Evolutionary conservation across 2,113 vertebrate species (phyloP).

Genomic region (Tragelaphus strepsiceros): DNA sequence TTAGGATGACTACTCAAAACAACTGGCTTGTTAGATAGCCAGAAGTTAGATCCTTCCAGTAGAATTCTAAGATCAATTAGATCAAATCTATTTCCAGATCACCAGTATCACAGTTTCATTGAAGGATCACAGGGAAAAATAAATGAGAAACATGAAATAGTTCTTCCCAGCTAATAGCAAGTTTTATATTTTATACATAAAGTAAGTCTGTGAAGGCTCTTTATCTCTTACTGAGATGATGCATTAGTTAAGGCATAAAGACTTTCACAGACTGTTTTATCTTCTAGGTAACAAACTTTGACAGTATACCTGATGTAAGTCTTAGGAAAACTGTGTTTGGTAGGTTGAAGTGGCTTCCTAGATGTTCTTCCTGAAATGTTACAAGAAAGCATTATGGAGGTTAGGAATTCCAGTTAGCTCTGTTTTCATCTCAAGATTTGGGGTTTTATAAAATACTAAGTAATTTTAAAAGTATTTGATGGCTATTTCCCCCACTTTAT

Average conservation of each 20-base stretch:
- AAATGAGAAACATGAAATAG: not conserved
- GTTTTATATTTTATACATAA: not conserved
- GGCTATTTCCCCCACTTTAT: not conserved
- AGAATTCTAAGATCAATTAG: not conserved
- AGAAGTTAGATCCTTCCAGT: constrained; percentile 5
- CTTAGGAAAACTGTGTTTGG: constrained; percentile 13
- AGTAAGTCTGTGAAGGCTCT: not conserved
- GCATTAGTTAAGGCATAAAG: not conserved
- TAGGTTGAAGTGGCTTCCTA: not conserved
- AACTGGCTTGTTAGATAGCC: not conserved
- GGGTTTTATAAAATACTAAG: not conserved
- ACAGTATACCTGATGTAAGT: not conserved
- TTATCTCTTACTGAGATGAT: constrained; percentile 17
- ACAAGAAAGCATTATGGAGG: not conserved
- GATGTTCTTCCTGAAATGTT: not conserved
- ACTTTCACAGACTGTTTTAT: constrained; percentile 18
- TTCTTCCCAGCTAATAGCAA: not conserved
- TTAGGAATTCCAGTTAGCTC: constrained; percentile 17
- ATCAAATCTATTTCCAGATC: not conserved
- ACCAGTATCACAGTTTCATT: not conserved
- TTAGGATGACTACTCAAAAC: not conserved
- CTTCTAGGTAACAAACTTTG: not conserved
- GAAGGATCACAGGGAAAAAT: not conserved
- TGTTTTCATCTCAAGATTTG: not conserved
- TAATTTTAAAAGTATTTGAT: not conserved